phyloP scores from a whole-genome alignment of 2,113 vertebrate genomes.

The Serilophus lunatus region DNA sequence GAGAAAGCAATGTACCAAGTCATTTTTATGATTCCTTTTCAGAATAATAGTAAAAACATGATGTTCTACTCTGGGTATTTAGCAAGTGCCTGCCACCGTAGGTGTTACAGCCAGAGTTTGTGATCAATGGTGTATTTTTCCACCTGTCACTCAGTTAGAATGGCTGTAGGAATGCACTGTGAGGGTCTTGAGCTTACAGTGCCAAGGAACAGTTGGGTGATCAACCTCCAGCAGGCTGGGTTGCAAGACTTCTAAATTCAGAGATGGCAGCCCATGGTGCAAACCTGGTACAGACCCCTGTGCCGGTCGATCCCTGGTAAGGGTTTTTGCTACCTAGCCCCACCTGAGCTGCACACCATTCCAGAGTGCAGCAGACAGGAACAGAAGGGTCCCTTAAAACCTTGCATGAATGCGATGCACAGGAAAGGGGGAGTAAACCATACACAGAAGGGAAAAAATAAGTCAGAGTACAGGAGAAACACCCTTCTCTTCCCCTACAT shows the following conservation, averaged over 20 bases:
- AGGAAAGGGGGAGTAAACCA: neutral
- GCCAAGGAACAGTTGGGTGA: neutral
- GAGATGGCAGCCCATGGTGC: neutral
- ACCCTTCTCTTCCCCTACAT: neutral
- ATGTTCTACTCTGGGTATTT: neutral
- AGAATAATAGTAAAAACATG: neutral
- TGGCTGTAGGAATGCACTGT: neutral
- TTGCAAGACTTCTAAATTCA: neutral
- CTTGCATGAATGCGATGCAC: accelerated
- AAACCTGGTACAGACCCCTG: neutral
- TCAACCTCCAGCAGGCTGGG: accelerated
- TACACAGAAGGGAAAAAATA: neutral
- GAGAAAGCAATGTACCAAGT: neutral
- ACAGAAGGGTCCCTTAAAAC: neutral
- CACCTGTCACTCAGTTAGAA: neutral
- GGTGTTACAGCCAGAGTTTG: neutral
- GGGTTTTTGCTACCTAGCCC: neutral
- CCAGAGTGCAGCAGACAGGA: neutral
- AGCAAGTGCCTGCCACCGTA: neutral
- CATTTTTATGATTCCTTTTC: neutral
- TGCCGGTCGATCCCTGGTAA: neutral
- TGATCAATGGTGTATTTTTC: neutral
- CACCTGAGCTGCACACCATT: neutral
- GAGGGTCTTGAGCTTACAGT: neutral
- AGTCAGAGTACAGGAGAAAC: neutral